These are phyloP conservation scores for Butastur rufipennis DNA, from an alignment of 2,113 vertebrate species.

Conservation along the genomic window DNA sequence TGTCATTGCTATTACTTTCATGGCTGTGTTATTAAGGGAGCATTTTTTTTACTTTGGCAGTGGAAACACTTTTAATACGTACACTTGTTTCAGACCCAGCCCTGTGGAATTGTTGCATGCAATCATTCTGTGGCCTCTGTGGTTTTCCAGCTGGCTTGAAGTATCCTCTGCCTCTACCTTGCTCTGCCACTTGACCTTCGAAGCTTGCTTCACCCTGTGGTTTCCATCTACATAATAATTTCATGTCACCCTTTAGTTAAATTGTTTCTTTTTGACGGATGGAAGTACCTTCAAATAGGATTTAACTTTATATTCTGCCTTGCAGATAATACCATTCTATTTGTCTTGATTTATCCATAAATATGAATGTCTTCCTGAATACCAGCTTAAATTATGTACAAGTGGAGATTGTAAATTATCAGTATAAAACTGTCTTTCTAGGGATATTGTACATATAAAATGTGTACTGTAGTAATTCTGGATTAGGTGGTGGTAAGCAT, in stretches of 20 bases:
- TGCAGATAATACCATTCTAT: background rate
- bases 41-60: background rate
- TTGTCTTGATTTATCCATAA: slow-evolving; percentile 43
- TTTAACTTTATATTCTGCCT: slow-evolving; percentile 39
- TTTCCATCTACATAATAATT: slow-evolving; percentile 39
- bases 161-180: background rate
- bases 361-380: slow-evolving; percentile 38
- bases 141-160: background rate
- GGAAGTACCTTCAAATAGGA: background rate
- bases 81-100: background rate
- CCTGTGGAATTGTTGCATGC: background rate
- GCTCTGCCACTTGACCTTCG: background rate
- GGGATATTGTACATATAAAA: background rate
- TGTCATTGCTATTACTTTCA: background rate
- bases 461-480: background rate
- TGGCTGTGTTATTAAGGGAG: background rate
- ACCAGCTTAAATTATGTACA: slow-evolving; percentile 21
- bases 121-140: background rate
- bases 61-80: background rate
- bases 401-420: background rate
- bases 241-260: background rate
- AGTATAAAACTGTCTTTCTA: background rate
- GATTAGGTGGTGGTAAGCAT: background rate
- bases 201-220: slow-evolving; percentile 26
- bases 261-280: slow-evolving; percentile 45